Base-by-base conservation (phyloP, 2,888 invertebrate genomes). In the Brachyptera risi region DNA sequence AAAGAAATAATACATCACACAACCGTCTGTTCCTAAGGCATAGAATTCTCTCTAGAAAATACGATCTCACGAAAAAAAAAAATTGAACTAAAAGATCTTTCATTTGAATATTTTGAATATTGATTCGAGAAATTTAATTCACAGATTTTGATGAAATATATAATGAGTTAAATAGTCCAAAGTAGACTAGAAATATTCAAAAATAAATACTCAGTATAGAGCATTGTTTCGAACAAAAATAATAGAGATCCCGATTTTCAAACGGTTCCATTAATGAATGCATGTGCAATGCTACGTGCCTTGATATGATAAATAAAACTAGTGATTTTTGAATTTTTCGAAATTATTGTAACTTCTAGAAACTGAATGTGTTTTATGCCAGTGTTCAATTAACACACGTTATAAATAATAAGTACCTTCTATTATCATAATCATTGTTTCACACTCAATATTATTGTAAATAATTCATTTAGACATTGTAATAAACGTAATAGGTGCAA, bases 51-150 rank as follows among this genome's bases (percentile, higher is more conserved):
- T 17, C 54, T 54, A 54, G 37, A 35, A 13, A 37, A 31, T 31
- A 54, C 37, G 54, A 54, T 54, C 54, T 54, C 54, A 54, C 44
- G 21, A 54, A 37, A 37, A 17, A 54, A 13, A 31, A n/a, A n/a
- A 27, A 40, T 40, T 40, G 40, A 9, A 31, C n/a, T 9, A 40
- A 11, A 40, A 40, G n/a, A 40, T 35, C 7, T 35, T 35, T 35
- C 11, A 35, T 9, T 35, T 35, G 7, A 7, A 35, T 9, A 35
- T 35, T 35, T 35, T 11, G 35, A n/a, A n/a, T n/a, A 15, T 40
- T 40, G 9, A 40, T n/a, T 40, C 17, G 13, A 40, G 9, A n/a
- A 40, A 40, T 11, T 9, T 40, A 15, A 40, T n/a, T 5, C 5
- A 40, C n/a, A 40, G 5, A 5, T 11, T 31, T 31, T 31, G 5